Percentiles rank a stretch among this genome's conserved stretches.
phyloP scores from a whole-genome alignment of 2,888 invertebrate species.

The Eupithecia subfuscata region DNA sequence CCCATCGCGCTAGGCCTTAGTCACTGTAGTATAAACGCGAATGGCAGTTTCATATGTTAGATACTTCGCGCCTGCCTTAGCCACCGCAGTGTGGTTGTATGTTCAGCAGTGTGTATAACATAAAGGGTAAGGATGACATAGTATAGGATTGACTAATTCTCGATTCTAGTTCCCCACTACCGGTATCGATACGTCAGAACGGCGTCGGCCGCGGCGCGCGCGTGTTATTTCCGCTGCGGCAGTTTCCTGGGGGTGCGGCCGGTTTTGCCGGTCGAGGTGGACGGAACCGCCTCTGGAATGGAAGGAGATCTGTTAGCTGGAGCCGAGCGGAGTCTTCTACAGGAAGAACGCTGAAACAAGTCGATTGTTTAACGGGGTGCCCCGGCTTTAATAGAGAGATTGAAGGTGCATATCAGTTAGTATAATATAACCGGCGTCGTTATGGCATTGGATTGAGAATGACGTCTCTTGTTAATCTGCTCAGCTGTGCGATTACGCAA shows the following conservation, averaged over 20 bases:
- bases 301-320: conserved; percentile 28
- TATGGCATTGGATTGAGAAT: no score
- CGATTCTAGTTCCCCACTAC: conserved; percentile 7
- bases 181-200: background rate
- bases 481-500: no score
- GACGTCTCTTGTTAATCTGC: no score
- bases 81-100: background rate
- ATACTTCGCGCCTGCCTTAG: no score
- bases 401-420: background rate
- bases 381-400: background rate
- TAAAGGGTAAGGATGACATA: background rate
- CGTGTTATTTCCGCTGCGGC: conserved; percentile 72
- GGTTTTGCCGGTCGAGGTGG: conserved; percentile 77
- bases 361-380: background rate
- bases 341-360: conserved; percentile 31
- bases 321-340: conserved; percentile 13
- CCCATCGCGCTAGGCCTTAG: no score
- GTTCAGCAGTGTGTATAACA: background rate
- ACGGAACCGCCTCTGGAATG: conserved; percentile 68
- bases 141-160: background rate
- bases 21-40: no score
- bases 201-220: background rate
- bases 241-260: conserved; percentile 78
- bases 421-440: no score
- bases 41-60: no score